Percentiles rank a stretch among this genome's conserved stretches.
Evolutionary conservation across 1,140 invertebrate genomes (phyloP).

Genomic region (Helicoverpa zea): DNA sequence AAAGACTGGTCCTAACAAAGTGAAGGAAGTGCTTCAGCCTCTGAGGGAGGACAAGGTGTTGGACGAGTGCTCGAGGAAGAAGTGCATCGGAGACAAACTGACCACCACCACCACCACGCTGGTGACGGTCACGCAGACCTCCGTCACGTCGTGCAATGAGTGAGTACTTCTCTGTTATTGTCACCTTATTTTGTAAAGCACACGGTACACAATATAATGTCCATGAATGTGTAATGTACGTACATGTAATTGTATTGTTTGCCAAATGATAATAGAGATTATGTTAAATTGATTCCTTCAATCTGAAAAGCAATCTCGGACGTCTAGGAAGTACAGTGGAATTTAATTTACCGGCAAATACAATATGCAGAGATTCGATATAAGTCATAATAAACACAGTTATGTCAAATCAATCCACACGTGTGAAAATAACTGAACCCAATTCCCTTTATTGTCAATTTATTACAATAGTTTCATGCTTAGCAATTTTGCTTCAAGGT

Average conservation of each 20-base stretch:
- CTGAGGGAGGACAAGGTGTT: slow-evolving; percentile 72
- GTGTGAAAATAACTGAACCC: slow-evolving; percentile 9
- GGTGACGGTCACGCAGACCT: slow-evolving; percentile 80
- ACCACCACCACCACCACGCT: slow-evolving; percentile 81
- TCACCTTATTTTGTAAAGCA: not conserved
- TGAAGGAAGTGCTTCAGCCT: slow-evolving; percentile 73
- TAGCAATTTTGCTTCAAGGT: not conserved
- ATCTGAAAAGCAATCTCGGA: too few relatives aligned
- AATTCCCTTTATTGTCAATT: slow-evolving; percentile 31
- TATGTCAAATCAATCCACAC: not conserved
- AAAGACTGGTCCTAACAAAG: slow-evolving; percentile 76
- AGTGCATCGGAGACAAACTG: slow-evolving; percentile 76
- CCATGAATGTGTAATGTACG: too few relatives aligned
- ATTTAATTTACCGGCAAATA: too few relatives aligned
- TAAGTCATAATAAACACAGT: not conserved
- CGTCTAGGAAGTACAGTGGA: too few relatives aligned
- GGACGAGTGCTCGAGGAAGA: slow-evolving; percentile 69
- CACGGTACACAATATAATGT: too few relatives aligned
- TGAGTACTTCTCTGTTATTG: slow-evolving; percentile 64
- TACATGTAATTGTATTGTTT: too few relatives aligned
- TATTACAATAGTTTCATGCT: not conserved
- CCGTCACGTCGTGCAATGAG: slow-evolving; percentile 83
- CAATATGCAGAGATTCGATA: too few relatives aligned
- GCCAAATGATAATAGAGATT: too few relatives aligned
- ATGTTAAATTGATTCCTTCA: too few relatives aligned